Base-by-base conservation (phyloP, 2,113 vertebrate species). In the Anthoscopus minutus region DNA sequence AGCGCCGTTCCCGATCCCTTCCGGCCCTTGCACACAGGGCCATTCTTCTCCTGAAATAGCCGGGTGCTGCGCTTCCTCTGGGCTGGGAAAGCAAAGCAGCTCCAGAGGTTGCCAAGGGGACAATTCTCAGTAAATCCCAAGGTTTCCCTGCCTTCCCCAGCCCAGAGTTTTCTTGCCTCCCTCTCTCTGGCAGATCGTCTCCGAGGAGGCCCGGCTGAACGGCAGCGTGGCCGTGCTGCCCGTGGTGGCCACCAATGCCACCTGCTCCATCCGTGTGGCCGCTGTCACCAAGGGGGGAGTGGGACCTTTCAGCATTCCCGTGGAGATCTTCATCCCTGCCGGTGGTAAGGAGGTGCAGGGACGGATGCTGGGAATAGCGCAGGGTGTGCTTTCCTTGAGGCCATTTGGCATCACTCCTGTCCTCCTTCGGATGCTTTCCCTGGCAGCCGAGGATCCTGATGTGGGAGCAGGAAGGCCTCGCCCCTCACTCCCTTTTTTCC, bases 271-370 rank as follows among this genome's bases (percentile, higher is more conserved):
- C 88, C 98, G 98, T 40, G 98, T 99, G 44, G 98, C 98, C 0
- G 99, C 99, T 0, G 58, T 98, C 96, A 99, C 99, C 10, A 98
- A 92, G 45, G 98, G 98, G 7, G 99, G 99, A 11, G 96, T 97
- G 28, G 99, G 99, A 45, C 98, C 98, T 65, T 97, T 98, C 97
- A 99, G 99, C 92, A 89, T 96, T 20, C 98, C 97, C 0, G 96
- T 98, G 91, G 94, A 93, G 45, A 47, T 99, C 62, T 98, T 98
- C 89, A 97, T 99, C 93, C 98, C 98, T 16, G 94, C 88, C 12
- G 70, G 94, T 4, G 98, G 99, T 99, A 94, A 98, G 98, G 73
- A 72, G 27, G 7, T 11, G 50, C 31, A 27, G 67, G 76, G 40
- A 7, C 12, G 40, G 61, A 20, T 15, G 76, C 25, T 22, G 38